phyloP scores from a whole-genome alignment of 2,888 invertebrate genomes.

The Drosophila mimica region DNA sequence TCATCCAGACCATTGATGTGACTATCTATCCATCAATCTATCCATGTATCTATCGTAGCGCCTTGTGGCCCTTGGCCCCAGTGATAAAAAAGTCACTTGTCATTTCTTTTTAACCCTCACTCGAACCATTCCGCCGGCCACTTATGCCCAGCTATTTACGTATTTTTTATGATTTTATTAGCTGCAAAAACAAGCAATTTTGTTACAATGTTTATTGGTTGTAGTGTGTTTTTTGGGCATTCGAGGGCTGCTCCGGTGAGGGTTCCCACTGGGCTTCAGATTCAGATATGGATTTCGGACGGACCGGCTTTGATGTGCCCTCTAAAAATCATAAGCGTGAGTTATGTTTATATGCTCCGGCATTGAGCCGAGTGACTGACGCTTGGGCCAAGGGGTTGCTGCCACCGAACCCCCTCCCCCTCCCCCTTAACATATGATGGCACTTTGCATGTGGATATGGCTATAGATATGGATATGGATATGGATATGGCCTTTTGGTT shows the following conservation, averaged over 20 bases:
- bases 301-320: constrained; percentile 71
- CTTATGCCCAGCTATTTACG: constrained; percentile 67
- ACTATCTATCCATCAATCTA: constrained; percentile 38
- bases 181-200: constrained; percentile 81
- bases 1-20: constrained; percentile 64
- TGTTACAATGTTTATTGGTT: constrained; percentile 79
- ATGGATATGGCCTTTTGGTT: constrained; percentile 23
- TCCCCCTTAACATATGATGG: constrained; percentile 10
- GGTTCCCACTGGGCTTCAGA: constrained; percentile 7
- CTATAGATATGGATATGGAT: constrained; percentile 10
- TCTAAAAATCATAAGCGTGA: constrained; percentile 79
- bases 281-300: constrained; percentile 12
- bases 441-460: constrained; percentile 39
- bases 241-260: constrained; percentile 45
- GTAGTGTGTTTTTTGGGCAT: constrained; percentile 59
- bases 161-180: constrained; percentile 77
- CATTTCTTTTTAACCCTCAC: constrained; percentile 60
- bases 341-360: constrained; percentile 61
- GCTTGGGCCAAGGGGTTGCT: constrained; percentile 50
- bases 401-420: not conserved
- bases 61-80: constrained; percentile 40
- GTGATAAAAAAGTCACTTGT: constrained; percentile 76
- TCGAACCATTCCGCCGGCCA: constrained; percentile 41
- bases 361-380: constrained; percentile 17
- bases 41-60: not conserved